phyloP scores from a whole-genome alignment of 1,140 invertebrate species.

The Psix sp. region DNA sequence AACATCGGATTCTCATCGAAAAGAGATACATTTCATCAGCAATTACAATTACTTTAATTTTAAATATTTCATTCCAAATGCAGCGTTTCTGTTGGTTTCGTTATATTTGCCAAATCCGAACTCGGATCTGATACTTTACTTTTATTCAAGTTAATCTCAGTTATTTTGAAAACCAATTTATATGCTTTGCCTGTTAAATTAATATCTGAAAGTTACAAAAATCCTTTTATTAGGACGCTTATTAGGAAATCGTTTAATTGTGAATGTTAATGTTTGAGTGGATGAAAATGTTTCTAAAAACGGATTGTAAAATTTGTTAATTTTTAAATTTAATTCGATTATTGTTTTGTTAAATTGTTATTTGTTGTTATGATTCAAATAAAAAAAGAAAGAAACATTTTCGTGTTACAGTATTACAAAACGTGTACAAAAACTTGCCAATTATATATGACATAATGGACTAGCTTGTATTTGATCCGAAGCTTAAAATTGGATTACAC shows the following conservation, averaged over 20 bases:
- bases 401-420: conserved; percentile 19
- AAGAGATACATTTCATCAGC: too few relatives aligned
- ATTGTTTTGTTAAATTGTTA: conserved; percentile 29
- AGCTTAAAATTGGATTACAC: too few relatives aligned
- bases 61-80: too few relatives aligned
- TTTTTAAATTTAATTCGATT: conserved; percentile 1
- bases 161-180: conserved; percentile 12
- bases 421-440: background rate
- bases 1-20: too few relatives aligned
- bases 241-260: conserved; percentile 11
- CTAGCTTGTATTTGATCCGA: background rate
- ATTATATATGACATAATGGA: conserved; percentile 4
- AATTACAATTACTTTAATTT: too few relatives aligned
- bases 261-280: conserved; percentile 14
- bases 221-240: conserved; percentile 38
- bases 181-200: conserved; percentile 1
- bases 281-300: background rate
- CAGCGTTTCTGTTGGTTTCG: too few relatives aligned
- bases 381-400: background rate
- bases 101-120: too few relatives aligned
- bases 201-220: background rate
- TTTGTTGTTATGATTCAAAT: conserved; percentile 6
- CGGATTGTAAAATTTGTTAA: conserved; percentile 3
- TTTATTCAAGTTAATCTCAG: background rate
- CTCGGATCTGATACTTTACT: too few relatives aligned